Conservation (phyloP, 2,888 invertebrate genomes). For the Apantesis nais region DNA sequence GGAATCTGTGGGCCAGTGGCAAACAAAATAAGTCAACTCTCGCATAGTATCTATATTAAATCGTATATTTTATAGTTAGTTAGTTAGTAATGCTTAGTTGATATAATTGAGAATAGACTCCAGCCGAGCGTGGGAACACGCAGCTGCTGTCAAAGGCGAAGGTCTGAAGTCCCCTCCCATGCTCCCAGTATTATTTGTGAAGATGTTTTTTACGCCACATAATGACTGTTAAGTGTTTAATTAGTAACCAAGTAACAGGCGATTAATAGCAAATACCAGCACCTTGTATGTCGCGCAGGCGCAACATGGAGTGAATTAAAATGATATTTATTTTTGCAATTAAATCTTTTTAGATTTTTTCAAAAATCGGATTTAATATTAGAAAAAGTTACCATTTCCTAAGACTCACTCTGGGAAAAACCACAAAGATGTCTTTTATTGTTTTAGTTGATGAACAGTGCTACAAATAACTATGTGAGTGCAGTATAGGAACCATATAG, state of each 20-base stretch:
- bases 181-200: slow-evolving; percentile 1
- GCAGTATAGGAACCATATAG: no score
- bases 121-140: not conserved
- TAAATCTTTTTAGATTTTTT: no score
- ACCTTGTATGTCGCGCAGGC: not conserved
- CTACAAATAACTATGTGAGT: no score
- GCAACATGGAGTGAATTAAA: not conserved
- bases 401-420: no score
- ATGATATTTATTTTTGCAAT: no score
- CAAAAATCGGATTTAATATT: no score
- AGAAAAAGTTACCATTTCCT: no score
- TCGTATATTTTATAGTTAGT: not conserved
- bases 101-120: not conserved
- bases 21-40: not conserved
- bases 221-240: not conserved
- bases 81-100: not conserved
- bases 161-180: not conserved
- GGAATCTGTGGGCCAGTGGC: not conserved
- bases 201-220: not conserved
- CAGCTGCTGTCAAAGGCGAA: not conserved
- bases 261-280: not conserved
- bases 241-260: not conserved
- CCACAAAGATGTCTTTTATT: no score
- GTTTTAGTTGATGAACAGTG: no score
- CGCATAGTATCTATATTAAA: not conserved